These are phyloP conservation scores for Acipenser transmontanus DNA, from an alignment of 2,797 vertebrate genomes.

Conservation along the genomic window DNA sequence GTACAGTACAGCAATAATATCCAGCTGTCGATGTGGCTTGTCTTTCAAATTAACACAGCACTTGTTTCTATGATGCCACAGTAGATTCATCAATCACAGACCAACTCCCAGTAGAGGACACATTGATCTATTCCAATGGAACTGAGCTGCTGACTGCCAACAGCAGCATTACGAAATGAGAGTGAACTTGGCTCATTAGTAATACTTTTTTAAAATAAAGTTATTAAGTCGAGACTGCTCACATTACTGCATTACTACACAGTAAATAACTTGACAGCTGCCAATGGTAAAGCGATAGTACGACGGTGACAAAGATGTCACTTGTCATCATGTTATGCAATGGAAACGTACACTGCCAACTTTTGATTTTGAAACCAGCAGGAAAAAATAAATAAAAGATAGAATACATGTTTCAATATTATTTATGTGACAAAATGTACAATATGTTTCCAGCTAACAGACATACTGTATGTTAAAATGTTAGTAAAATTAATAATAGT, in stretches of 20 bases:
- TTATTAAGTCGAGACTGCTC: background rate
- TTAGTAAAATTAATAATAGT: too few relatives aligned
- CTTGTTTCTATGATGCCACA: slow-evolving; percentile 21
- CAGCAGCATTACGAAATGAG: slow-evolving; percentile 52
- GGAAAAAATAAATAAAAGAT: too few relatives aligned
- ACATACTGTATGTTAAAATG: too few relatives aligned
- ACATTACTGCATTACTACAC: background rate
- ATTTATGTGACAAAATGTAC: too few relatives aligned
- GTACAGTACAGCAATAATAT: background rate
- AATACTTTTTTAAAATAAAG: background rate
- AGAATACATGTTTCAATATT: too few relatives aligned
- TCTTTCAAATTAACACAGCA: background rate
- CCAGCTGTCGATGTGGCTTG: background rate
- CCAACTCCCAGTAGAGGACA: slow-evolving; percentile 28
- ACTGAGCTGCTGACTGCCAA: slow-evolving; percentile 51
- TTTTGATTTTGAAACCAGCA: too few relatives aligned
- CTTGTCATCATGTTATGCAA: too few relatives aligned
- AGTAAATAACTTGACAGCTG: too few relatives aligned
- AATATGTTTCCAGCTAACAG: too few relatives aligned
- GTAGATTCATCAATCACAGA: slow-evolving; percentile 65
- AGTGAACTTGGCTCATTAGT: background rate
- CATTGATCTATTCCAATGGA: slow-evolving; percentile 70
- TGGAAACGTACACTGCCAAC: too few relatives aligned
- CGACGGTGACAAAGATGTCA: too few relatives aligned
- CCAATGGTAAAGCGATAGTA: too few relatives aligned